Evolutionary conservation across 2,113 vertebrate species (phyloP), one percentile per base, ranked within the genome.

Genomic region (Ciconia boyciana): DNA sequence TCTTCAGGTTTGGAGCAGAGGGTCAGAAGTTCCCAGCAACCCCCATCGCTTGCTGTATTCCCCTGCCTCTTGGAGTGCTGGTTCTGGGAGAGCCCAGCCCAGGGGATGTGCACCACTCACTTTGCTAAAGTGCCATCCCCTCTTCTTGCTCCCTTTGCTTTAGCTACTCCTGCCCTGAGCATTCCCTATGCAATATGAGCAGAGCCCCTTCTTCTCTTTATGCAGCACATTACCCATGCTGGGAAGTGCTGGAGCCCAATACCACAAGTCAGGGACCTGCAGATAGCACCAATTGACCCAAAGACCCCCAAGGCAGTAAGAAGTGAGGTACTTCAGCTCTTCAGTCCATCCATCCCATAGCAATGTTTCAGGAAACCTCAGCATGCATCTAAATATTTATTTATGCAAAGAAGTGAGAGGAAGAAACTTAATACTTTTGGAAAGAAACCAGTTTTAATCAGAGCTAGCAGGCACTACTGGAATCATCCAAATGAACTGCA

Each of bases 391-490:
- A 46, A 92, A 49, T 52, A 34, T 21, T 79, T 55, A 8, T 29
- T 84, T 68, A 71, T 34, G 46, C 24, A 65, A 77, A 64, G 28
- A 74, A 78, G 51, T 19, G n/a, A 79, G n/a, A 62, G 39, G 13
- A 87, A 79, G 41, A 51, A 85, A 72, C 26, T 25, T 49, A n/a
- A 43, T 16, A 46, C 24, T 62, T 90, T 46, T 83, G 72, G 48
- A 77, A 92, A 65, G 5, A 87, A 93, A 95, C 12, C 14, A 71
- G 76, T 51, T 94, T 83, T 90, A 92, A 89, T 92, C 51, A 84
- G 51, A 91, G 71, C 44, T 66, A 72, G 43, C 32, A 78, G 18
- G 41, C 52, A 43, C 80, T 41, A 11, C 78, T 79, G 81, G 64
- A 87, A 21, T 81, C 18, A 86, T 65, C 24, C 44, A 94, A 95